A percentile compares a stretch with the other conserved stretches of the same genome.
Evolutionary conservation across 2,888 invertebrate species (phyloP).

Genomic region (Catocala sponsa): DNA sequence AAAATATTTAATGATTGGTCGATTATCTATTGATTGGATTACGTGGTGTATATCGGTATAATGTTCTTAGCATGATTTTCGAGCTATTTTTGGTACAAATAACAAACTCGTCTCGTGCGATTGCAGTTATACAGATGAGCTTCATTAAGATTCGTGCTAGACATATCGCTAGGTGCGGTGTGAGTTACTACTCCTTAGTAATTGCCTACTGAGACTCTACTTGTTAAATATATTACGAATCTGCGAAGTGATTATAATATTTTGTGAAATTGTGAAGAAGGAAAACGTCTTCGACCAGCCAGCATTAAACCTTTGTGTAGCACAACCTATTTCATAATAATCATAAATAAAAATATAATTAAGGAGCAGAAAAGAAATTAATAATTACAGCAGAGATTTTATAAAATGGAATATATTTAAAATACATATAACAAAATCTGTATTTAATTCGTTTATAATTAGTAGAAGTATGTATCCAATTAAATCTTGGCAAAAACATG

Average conservation of each 20-base stretch:
- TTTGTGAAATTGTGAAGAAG: too few species aligned
- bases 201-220: constrained; percentile 35
- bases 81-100: constrained; percentile 30
- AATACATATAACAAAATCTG: too few species aligned
- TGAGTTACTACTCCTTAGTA: constrained; percentile 38
- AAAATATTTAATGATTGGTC: constrained; percentile 35
- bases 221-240: constrained; percentile 28
- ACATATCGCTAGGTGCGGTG: constrained; percentile 36
- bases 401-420: too few species aligned
- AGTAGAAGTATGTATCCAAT: background rate
- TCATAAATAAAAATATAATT: background rate
- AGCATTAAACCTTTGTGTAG: background rate
- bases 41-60: constrained; percentile 26
- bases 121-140: constrained; percentile 45
- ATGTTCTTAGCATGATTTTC: constrained; percentile 10
- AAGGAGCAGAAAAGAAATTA: too few species aligned
- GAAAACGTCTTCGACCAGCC: background rate
- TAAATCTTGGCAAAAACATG: constrained; percentile 5
- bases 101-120: constrained; percentile 26
- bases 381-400: too few species aligned
- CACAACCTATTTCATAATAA: background rate
- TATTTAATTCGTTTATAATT: too few species aligned
- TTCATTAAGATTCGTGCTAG: constrained; percentile 47
- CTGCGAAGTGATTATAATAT: background rate
- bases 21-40: constrained; percentile 34